phyloP scores from a whole-genome alignment of 2,113 vertebrate species.

The Mus musculus region DNA sequence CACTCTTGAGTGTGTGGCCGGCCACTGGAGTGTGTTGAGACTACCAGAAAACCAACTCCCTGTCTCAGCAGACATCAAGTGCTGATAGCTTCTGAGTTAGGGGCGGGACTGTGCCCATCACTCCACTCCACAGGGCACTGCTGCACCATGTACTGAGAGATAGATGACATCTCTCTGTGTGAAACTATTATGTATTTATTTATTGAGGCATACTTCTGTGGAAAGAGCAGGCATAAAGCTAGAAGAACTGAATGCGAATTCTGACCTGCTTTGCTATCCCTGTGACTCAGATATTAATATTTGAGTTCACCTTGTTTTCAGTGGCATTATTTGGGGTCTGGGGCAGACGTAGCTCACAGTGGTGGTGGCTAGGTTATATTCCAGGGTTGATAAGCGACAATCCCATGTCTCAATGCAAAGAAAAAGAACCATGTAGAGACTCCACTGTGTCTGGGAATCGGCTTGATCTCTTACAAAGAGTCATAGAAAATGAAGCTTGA shows the following conservation, averaged over 20 bases:
- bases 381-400: not conserved
- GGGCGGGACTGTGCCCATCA: not conserved
- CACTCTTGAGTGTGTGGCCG: not conserved
- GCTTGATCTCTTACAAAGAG: not conserved
- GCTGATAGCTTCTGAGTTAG: not conserved
- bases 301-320: not conserved
- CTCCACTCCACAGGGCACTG: not conserved
- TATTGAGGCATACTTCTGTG: not conserved
- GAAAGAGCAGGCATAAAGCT: not conserved
- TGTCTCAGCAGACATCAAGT: not conserved
- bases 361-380: not conserved
- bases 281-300: not conserved
- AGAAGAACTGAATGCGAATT: not conserved
- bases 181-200: slow-evolving; percentile 24
- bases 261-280: not conserved
- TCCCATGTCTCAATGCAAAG: not conserved
- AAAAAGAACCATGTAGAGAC: not conserved
- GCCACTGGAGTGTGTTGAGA: not conserved
- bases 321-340: not conserved
- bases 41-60: not conserved
- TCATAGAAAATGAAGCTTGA: not conserved
- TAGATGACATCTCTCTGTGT: not conserved
- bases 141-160: too few species aligned
- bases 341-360: not conserved
- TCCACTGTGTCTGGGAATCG: not conserved